phyloP scores from a whole-genome alignment of 2,113 vertebrate genomes.

The Calcarius ornatus region DNA sequence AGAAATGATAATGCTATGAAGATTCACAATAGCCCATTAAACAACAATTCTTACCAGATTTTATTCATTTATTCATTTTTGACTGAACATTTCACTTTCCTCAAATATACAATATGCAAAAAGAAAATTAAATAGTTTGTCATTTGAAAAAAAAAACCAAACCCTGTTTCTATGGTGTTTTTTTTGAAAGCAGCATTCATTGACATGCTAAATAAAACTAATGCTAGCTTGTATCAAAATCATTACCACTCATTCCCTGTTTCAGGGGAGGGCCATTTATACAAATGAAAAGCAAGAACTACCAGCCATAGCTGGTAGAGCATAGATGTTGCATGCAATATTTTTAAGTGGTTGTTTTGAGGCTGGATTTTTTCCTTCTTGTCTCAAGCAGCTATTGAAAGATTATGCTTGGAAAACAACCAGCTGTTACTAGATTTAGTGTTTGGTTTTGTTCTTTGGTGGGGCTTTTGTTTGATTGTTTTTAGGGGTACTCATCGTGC shows the following conservation, averaged over 20 bases:
- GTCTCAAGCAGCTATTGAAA: constrained; percentile 15
- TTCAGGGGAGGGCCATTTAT: neutral
- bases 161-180: neutral
- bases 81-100: neutral
- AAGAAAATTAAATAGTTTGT: neutral
- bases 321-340: neutral
- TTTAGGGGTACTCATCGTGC: neutral
- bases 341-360: neutral
- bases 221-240: neutral
- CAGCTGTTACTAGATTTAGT: constrained; percentile 11
- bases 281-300: neutral
- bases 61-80: neutral
- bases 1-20: neutral
- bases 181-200: neutral
- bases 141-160: neutral
- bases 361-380: neutral
- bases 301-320: neutral
- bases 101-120: neutral
- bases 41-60: neutral
- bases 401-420: constrained; percentile 22
- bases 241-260: neutral
- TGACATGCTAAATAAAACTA: neutral
- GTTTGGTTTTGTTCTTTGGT: neutral
- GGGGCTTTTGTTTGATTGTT: neutral
- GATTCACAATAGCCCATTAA: neutral